Evolutionary conservation across 2,113 vertebrate species (phyloP).

Genomic region (Gila orcuttii): DNA sequence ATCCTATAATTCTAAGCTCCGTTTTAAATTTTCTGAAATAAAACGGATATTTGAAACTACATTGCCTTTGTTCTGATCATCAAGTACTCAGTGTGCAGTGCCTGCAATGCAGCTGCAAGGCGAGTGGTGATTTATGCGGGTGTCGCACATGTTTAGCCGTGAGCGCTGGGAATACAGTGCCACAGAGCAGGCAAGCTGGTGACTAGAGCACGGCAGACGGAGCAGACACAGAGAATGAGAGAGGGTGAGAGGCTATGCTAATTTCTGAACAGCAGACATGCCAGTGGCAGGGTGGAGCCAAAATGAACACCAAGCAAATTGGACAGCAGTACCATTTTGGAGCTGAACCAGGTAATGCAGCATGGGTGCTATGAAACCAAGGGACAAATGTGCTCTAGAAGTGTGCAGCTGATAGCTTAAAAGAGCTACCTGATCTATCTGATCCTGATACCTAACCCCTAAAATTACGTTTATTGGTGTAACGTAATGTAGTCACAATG

Average conservation of each 20-base stretch:
- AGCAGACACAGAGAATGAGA: slow-evolving; percentile 23
- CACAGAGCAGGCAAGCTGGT: slow-evolving; percentile 64
- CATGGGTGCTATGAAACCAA: background rate
- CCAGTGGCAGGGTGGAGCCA: slow-evolving; percentile 40
- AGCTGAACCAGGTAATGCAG: slow-evolving; percentile 26
- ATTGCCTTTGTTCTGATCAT: background rate
- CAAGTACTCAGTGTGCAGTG: background rate
- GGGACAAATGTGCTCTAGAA: background rate
- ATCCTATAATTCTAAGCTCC: background rate
- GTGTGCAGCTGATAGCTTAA: background rate
- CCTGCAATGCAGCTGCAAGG: background rate
- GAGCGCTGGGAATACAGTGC: slow-evolving; percentile 57
- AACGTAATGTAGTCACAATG: background rate
- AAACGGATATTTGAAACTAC: background rate
- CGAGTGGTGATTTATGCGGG: background rate
- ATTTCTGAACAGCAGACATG: slow-evolving; percentile 36
- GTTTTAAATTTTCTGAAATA: background rate
- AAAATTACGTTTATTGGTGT: background rate
- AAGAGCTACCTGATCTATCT: background rate
- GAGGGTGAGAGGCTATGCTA: slow-evolving; percentile 15
- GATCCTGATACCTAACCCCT: background rate
- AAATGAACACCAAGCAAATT: slow-evolving; percentile 37
- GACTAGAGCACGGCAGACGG: slow-evolving; percentile 66
- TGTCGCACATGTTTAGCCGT: slow-evolving; percentile 46
- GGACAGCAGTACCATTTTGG: slow-evolving; percentile 29